Evolutionary conservation across 2,113 vertebrate genomes (phyloP), one percentile per base, ranked within the genome.

Genomic region (Poeciliopsis turrubarensis): DNA sequence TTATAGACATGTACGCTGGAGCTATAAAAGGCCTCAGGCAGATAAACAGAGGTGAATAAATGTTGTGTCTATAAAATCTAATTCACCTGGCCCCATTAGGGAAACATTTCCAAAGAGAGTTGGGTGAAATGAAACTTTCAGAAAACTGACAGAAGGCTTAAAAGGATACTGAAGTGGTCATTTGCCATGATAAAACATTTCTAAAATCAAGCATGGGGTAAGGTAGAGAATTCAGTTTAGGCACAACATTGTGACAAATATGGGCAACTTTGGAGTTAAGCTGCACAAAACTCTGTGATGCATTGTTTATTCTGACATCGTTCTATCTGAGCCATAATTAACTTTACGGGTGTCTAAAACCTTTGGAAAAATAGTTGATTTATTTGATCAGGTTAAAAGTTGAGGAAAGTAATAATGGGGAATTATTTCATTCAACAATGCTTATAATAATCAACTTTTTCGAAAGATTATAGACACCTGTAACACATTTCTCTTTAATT

Each of bases 31-130:
- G 57, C 54, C 70, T 27, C 0, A 0, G 71, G 77, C 73, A 67
- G 62, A 80, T 80, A 76, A 78, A 80, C 37, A 83, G 63, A 77
- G 39, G 79, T 47, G 72, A 83, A 67, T 68, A 70, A 76, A 78
- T 81, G 64, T 54, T 60, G 72, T 70, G 73, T 76, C 66, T 75
- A 57, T 54, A 37, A 70, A 86, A 80, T 83, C 61, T 37, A 79
- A 86, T 80, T 83, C 27, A 72, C 66, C 70, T 60, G 67, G 66
- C 82, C 44, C 80, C 68, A 75, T 78, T 72, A 75, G 39, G 17
- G 51, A 22, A 37, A 65, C 70, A 4, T 9, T 65, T 70, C 39
- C 13, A 32, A 30, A 11, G 0, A 78, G 17, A 61, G 25, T 37
- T 26, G 51, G 30, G 72, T 78, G 13, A 79, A 72, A 66, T 57